A percentile compares a stretch with the other conserved stretches of the same genome.
These are phyloP conservation scores for Syrrhaptes paradoxus DNA, from an alignment of 2,113 vertebrate genomes.

Conservation along the genomic window DNA sequence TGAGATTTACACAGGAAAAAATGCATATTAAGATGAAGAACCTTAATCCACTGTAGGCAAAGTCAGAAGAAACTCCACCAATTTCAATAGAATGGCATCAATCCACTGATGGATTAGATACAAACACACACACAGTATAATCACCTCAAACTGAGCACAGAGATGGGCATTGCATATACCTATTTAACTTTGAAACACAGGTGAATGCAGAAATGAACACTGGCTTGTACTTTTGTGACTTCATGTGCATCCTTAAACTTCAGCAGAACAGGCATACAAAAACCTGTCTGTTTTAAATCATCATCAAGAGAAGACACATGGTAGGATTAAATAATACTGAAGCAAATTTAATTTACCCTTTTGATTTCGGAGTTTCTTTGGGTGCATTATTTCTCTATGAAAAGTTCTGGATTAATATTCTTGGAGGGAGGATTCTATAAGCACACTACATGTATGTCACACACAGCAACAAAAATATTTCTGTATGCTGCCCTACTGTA, in stretches of 20 bases:
- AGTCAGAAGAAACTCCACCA: not conserved
- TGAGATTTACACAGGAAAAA: not conserved
- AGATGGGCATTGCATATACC: not conserved
- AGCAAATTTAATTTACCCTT: not conserved
- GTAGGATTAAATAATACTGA: not conserved
- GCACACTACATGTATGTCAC: not conserved
- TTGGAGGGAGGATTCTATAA: not conserved
- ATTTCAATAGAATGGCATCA: not conserved
- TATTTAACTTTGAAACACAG: not conserved
- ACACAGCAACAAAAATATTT: not conserved
- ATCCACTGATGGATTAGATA: not conserved
- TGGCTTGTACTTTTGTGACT: not conserved
- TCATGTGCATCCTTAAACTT: not conserved
- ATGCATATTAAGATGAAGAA: not conserved
- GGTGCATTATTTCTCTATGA: not conserved
- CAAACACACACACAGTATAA: not conserved
- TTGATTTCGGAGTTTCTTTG: not conserved
- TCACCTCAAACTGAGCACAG: not conserved
- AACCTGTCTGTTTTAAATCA: not conserved
- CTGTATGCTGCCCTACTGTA: not conserved
- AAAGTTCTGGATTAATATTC: not conserved
- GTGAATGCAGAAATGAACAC: not conserved
- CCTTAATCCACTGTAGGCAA: not conserved
- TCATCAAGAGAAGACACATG: not conserved
- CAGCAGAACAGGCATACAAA: not conserved